phyloP scores from a whole-genome alignment of 2,113 vertebrate genomes.

The Etheostoma spectabile region DNA sequence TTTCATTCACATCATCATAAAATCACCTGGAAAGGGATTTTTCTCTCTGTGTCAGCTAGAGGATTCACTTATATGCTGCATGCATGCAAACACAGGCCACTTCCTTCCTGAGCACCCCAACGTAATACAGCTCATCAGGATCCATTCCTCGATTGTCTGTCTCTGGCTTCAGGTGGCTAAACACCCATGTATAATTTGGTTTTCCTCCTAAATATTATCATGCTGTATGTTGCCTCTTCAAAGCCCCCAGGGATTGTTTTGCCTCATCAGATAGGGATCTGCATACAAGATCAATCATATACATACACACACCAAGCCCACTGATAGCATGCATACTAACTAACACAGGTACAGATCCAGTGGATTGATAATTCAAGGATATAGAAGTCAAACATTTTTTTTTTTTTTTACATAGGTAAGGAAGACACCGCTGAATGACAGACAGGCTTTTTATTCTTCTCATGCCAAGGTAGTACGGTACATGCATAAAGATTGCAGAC shows the following conservation, averaged over 20 bases:
- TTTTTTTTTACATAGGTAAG: slow-evolving; percentile 5
- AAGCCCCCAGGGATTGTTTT: slow-evolving; percentile 28
- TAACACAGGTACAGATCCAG: slow-evolving; percentile 27
- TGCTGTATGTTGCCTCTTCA: slow-evolving; percentile 38
- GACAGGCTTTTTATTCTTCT: not conserved
- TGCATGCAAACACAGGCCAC: slow-evolving; percentile 7
- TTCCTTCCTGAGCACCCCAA: not conserved
- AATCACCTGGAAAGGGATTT: not conserved
- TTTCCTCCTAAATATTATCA: slow-evolving; percentile 38
- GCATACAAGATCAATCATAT: slow-evolving; percentile 55
- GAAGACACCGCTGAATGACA: slow-evolving; percentile 13
- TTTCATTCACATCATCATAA: not conserved
- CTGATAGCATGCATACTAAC: slow-evolving; percentile 42
- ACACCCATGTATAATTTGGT: slow-evolving; percentile 20
- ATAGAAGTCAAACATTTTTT: slow-evolving; percentile 15
- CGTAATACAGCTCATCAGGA: slow-evolving; percentile 13
- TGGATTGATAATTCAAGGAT: slow-evolving; percentile 47
- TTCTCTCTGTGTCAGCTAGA: not conserved
- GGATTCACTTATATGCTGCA: slow-evolving; percentile 3
- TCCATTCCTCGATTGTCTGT: slow-evolving; percentile 29
- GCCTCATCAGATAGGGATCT: slow-evolving; percentile 58
- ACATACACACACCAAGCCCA: slow-evolving; percentile 17
- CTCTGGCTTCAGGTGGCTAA: slow-evolving; percentile 38
- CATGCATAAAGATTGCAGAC: not conserved
- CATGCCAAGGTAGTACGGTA: slow-evolving; percentile 10